Conservation (phyloP, 2,797 vertebrate genomes). For the Avahi laniger region DNA sequence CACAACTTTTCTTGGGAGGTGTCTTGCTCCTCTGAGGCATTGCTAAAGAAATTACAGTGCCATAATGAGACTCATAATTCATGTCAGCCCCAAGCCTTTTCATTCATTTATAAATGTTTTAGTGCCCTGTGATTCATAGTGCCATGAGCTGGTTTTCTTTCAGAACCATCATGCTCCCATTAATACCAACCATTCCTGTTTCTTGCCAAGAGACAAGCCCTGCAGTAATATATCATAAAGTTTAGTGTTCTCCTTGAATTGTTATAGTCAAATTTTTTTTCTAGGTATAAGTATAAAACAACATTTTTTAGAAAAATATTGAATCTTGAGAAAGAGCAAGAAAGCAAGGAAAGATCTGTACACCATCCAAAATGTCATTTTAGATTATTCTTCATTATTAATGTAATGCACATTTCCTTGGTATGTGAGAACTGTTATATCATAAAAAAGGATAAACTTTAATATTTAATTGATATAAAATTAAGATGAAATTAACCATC, state of each 20-base stretch:
- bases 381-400: background rate
- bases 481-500: background rate
- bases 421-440: background rate
- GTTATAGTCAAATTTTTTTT: background rate
- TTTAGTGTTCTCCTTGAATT: constrained; percentile 47
- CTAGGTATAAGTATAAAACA: background rate
- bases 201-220: constrained; percentile 56
- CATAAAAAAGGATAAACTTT: background rate
- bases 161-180: constrained; percentile 46
- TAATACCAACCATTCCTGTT: constrained; percentile 63
- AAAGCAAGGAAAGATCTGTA: background rate
- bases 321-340: background rate
- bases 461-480: background rate
- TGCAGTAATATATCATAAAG: constrained; percentile 59
- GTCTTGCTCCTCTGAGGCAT: constrained; percentile 37
- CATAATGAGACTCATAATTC: constrained; percentile 77
- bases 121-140: constrained; percentile 72
- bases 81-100: constrained; percentile 69
- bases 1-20: constrained; percentile 54
- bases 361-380: background rate
- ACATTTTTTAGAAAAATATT: constrained; percentile 36
- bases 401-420: background rate
- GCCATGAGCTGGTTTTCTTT: constrained; percentile 65
- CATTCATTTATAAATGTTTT: constrained; percentile 79
- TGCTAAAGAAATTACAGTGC: constrained; percentile 63